phyloP scores from a whole-genome alignment of 2,888 invertebrate genomes.

The Anthophora plumipes region DNA sequence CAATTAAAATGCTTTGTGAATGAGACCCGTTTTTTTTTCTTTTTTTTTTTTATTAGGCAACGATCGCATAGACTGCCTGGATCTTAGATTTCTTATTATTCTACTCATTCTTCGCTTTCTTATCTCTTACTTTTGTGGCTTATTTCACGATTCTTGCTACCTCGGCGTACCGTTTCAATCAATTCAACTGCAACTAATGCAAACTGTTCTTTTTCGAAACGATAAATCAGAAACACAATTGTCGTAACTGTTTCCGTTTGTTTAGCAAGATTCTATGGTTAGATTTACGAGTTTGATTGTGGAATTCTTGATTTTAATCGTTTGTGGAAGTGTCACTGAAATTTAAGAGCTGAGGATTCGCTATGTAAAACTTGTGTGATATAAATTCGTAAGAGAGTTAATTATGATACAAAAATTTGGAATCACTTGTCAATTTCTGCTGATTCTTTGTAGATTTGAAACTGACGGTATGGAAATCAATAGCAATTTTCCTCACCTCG shows the following conservation, averaged over 20 bases:
- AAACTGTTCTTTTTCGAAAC: slow-evolving; percentile 8
- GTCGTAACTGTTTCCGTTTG: slow-evolving; percentile 37
- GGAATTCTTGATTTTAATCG: slow-evolving; percentile 22
- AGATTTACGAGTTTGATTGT: too few relatives aligned
- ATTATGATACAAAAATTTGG: too few relatives aligned
- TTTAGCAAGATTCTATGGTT: slow-evolving; percentile 10
- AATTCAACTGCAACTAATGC: slow-evolving; percentile 18
- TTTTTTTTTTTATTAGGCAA: slow-evolving; percentile 76
- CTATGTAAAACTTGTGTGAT: too few relatives aligned
- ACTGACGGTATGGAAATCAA: too few relatives aligned
- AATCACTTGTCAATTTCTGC: too few relatives aligned
- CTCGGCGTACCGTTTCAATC: slow-evolving; percentile 28
- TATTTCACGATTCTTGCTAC: slow-evolving; percentile 1
- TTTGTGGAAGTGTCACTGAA: too few relatives aligned
- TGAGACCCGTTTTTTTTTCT: slow-evolving; percentile 75
- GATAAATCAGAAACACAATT: slow-evolving; percentile 46
- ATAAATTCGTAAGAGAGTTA: too few relatives aligned
- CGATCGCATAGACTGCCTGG: slow-evolving; percentile 29
- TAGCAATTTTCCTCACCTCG: too few relatives aligned
- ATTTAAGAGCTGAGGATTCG: neutral
- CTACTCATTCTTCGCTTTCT: slow-evolving; percentile 23
- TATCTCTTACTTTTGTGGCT: neutral
- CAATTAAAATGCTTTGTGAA: slow-evolving; percentile 82
- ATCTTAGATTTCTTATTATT: slow-evolving; percentile 33
- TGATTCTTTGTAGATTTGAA: too few relatives aligned